Evolutionary conservation across 2,797 vertebrate genomes (phyloP).

Genomic region (Sciaenops ocellatus): DNA sequence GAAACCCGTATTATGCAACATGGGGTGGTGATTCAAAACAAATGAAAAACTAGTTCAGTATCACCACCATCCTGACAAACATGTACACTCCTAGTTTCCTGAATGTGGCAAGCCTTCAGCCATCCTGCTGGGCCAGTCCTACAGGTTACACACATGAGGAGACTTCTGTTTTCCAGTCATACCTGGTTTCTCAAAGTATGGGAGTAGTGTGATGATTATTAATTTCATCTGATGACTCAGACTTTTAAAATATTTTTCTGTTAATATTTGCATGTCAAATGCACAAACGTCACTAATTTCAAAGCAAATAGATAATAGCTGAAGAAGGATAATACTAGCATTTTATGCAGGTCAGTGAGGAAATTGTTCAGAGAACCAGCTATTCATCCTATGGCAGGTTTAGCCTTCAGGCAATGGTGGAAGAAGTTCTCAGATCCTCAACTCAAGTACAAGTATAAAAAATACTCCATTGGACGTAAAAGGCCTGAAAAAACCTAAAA

Average conservation of each 20-base stretch:
- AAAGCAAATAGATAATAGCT: not conserved
- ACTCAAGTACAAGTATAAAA: not conserved
- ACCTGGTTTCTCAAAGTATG: conserved; percentile 4
- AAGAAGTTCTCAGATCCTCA: not conserved
- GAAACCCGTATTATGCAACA: not conserved
- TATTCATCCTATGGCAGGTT: not conserved
- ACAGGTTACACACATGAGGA: conserved; percentile 59
- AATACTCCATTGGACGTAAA: not conserved
- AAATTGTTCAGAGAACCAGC: not conserved
- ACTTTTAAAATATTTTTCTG: not conserved
- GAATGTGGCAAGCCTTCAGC: conserved; percentile 11
- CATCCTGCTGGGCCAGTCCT: conserved; percentile 70
- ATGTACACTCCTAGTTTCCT: conserved; percentile 59
- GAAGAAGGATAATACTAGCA: not conserved
- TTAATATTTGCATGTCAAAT: not conserved
- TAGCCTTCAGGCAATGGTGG: not conserved
- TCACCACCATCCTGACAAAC: conserved; percentile 28
- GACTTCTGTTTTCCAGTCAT: not conserved
- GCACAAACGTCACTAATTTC: not conserved
- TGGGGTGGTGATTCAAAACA: not conserved
- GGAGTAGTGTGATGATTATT: not conserved
- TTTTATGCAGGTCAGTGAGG: not conserved
- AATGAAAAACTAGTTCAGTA: conserved; percentile 2
- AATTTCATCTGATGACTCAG: conserved; percentile 4
- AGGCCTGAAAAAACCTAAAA: not conserved